phyloP scores from a whole-genome alignment of 64 coral and sea anemone genomes.

The Montipora cactus region DNA sequence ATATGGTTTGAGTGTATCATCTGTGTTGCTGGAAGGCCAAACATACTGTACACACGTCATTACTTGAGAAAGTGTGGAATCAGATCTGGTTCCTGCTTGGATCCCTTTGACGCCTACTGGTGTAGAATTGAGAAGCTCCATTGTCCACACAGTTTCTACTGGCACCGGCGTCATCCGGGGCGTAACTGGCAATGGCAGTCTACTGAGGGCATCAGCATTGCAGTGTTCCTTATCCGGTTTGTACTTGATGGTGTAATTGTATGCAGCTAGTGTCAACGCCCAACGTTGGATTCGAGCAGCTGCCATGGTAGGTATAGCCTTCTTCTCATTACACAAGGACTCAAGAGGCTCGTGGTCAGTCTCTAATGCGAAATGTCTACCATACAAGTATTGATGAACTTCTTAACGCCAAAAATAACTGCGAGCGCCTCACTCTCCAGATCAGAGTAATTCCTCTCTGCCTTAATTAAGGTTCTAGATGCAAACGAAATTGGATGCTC shows the following conservation, averaged over 20 bases:
- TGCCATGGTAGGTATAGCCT: conserved; percentile 6
- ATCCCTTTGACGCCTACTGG: neutral
- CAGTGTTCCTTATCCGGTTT: neutral
- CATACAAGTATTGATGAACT: no score
- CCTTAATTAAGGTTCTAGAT: no score
- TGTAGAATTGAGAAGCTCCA: neutral
- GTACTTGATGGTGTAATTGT: conserved; percentile 6
- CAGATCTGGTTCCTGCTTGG: no score
- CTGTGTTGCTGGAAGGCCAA: neutral
- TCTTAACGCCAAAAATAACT: no score
- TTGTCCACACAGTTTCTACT: neutral
- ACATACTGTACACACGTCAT: neutral
- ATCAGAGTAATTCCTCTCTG: no score
- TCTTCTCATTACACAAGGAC: neutral
- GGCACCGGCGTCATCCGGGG: no score
- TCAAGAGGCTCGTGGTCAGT: no score
- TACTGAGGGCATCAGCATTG: conserved; percentile 40
- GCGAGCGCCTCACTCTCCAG: no score
- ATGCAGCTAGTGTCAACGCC: neutral
- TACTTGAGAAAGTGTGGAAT: neutral
- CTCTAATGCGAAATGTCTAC: no score
- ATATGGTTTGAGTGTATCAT: neutral
- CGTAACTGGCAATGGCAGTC: conserved; percentile 1
- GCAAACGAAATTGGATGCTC: no score
- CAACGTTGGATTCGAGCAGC: conserved; percentile 22